These are phyloP conservation scores for Slavum lentiscoides DNA, from an alignment of 2,888 invertebrate genomes.

Conservation along the genomic window DNA sequence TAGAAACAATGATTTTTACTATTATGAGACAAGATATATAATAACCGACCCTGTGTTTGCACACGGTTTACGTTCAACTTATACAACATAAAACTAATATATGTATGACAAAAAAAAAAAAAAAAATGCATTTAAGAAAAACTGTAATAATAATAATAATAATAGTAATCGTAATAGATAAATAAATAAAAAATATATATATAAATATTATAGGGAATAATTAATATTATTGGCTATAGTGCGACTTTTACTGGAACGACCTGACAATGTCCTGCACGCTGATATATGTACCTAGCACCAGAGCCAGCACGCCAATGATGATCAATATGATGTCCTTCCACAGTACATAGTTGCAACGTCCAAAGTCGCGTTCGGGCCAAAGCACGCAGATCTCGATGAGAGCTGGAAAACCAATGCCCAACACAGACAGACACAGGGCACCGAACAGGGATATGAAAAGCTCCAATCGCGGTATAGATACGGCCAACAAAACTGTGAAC, in stretches of 20 bases:
- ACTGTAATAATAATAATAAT: constrained; percentile 1
- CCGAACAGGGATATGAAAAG: constrained; percentile 78
- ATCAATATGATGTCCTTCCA: constrained; percentile 64
- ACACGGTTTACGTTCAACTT: neutral
- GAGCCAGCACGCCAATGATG: constrained; percentile 63
- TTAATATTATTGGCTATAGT: neutral
- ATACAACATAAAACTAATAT: neutral
- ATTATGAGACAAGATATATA: no score
- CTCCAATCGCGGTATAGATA: constrained; percentile 71
- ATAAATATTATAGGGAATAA: constrained; percentile 15
- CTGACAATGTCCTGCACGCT: constrained; percentile 63
- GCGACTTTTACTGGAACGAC: constrained; percentile 57
- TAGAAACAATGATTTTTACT: no score
- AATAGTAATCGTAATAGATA: constrained; percentile 8
- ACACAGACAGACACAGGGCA: constrained; percentile 72
- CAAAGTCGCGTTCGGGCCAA: constrained; percentile 67
- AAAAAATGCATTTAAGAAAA: neutral
- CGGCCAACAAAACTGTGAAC: constrained; percentile 72
- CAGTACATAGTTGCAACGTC: constrained; percentile 61
- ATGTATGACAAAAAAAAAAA: neutral
- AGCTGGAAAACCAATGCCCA: constrained; percentile 76
- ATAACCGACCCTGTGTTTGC: neutral
- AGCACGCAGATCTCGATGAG: constrained; percentile 74
- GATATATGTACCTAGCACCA: constrained; percentile 66
- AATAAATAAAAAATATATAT: neutral